Evolutionary conservation across 2,888 invertebrate species (phyloP).

Genomic region (Synanthedon myopaeformis): DNA sequence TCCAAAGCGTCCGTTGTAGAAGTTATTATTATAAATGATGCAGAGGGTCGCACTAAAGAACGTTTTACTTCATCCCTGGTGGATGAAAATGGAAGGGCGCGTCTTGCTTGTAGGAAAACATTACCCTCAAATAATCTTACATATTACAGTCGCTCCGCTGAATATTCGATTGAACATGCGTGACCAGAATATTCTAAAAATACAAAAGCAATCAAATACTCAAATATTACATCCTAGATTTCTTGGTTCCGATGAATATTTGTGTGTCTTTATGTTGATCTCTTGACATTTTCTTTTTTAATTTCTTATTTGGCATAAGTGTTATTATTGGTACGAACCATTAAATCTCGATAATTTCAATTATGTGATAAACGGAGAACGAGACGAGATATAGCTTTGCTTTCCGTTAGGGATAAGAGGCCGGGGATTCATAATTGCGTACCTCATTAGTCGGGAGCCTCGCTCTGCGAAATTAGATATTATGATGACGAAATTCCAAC

Average conservation of each 20-base stretch:
- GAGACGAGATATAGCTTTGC: conserved; percentile 15
- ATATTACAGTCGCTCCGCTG: conserved; percentile 24
- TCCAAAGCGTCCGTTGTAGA: conserved; percentile 35
- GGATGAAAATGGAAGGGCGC: conserved; percentile 28
- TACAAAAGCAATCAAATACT: too few relatives aligned
- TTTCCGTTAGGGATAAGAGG: conserved; percentile 31
- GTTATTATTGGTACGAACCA: too few relatives aligned
- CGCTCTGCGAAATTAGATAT: conserved; percentile 37
- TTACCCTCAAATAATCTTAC: conserved; percentile 22
- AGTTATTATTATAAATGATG: conserved; percentile 56
- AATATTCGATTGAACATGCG: conserved; percentile 29
- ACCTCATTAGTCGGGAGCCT: conserved; percentile 35
- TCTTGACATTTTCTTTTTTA: too few relatives aligned
- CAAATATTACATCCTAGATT: too few relatives aligned
- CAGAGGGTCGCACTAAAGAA: conserved; percentile 31
- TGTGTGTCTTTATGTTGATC: too few relatives aligned
- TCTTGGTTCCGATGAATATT: too few relatives aligned
- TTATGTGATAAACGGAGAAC: conserved; percentile 21
- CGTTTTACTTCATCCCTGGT: conserved; percentile 17
- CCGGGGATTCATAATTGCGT: conserved; percentile 38
- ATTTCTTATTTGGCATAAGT: too few relatives aligned
- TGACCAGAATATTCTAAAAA: conserved; percentile 13
- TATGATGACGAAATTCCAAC: conserved; percentile 32
- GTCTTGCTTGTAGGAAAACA: conserved; percentile 13
- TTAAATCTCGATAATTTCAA: conserved; percentile 16